Base-by-base conservation (phyloP, 2,888 invertebrate genomes). In the Kuschelorhynchus macadamiae region DNA sequence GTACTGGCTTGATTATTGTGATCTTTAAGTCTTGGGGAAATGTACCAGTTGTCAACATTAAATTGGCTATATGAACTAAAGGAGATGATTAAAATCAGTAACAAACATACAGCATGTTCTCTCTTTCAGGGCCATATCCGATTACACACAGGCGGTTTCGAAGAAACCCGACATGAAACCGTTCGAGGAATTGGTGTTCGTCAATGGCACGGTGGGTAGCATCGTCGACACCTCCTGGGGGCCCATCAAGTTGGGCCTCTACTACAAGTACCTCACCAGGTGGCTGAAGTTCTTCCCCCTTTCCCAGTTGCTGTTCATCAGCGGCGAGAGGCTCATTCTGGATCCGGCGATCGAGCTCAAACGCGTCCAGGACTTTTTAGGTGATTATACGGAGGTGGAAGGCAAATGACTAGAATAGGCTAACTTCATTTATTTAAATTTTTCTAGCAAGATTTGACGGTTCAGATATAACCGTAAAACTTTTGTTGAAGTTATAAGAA, bases 331-430 rank as follows among this genome's bases (percentile, higher is more conserved):
- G 56, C 85, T 97, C 33, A 92, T 97, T 8, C 88, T 88, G 14
- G 93, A 96, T 82, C 97, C 97, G 0, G 96, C 95, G 0, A 88
- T 90, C 11, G 96, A 96, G 83, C 89, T 97, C 82, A 90, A 90
- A 11, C 86, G 91, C 71, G 94, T 96, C 0, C 92, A 97, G 88
- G 92, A 93, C 76, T 97, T 97, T 82, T 87, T 97, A 20, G 94
- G 94, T n/a, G n/a, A n/a, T n/a, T n/a, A n/a, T n/a, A n/a, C n/a
- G n/a, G n/a, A n/a, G n/a, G n/a, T n/a, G n/a, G n/a, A n/a, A n/a
- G n/a, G n/a, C n/a, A n/a, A n/a, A n/a, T n/a, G n/a, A n/a, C n/a
- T n/a, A n/a, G n/a, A n/a, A n/a, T n/a, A n/a, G n/a, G n/a, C n/a
- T n/a, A n/a, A n/a, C n/a, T n/a, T n/a, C n/a, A n/a, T n/a, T n/a